These are phyloP conservation scores for Nettapus auritus DNA, from an alignment of 2,113 vertebrate genomes.

Conservation along the genomic window DNA sequence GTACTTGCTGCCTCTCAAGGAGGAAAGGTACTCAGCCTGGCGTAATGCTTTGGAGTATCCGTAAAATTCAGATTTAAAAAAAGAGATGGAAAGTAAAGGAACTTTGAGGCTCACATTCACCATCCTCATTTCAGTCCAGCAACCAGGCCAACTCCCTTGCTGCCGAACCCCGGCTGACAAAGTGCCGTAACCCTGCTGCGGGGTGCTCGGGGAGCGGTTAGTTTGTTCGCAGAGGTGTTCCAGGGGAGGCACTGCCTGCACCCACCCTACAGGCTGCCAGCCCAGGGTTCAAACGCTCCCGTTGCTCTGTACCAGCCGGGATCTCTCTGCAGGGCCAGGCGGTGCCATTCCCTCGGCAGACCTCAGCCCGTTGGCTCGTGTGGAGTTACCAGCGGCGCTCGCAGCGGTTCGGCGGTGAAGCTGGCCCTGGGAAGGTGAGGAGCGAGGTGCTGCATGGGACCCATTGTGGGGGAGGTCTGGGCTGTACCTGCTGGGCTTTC, in stretches of 20 bases:
- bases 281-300: rapidly evolving
- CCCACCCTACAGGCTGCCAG: neutral
- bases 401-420: neutral
- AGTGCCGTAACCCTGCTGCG: rapidly evolving
- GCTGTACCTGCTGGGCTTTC: neutral
- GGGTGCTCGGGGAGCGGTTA: neutral
- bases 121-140: neutral
- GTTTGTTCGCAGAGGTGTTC: neutral
- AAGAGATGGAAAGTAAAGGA: neutral
- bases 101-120: neutral
- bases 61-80: neutral
- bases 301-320: neutral
- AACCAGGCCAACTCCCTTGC: neutral
- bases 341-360: neutral
- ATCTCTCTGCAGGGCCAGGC: neutral
- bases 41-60: neutral
- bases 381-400: neutral
- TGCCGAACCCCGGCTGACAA: neutral
- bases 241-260: neutral
- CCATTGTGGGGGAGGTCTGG: too few species aligned
- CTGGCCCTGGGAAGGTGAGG: neutral
- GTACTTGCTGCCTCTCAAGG: neutral
- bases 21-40: neutral
- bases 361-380: neutral
- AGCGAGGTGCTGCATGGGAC: rapidly evolving